phyloP scores from a whole-genome alignment of 2,888 invertebrate species.

The Philopedon plagiatum region DNA sequence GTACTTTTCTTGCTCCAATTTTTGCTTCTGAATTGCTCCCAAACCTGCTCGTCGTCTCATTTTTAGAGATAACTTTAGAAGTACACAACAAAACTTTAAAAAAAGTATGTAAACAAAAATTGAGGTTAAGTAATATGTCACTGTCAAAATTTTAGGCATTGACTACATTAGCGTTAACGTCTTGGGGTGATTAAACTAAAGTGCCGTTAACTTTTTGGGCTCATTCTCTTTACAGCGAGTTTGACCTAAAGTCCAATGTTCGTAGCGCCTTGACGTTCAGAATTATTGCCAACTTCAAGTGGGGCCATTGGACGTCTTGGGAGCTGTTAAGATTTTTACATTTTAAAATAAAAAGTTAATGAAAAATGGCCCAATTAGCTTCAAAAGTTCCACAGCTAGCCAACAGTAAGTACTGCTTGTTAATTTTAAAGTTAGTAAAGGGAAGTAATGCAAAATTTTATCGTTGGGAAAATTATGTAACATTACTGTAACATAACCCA shows the following conservation, averaged over 20 bases:
- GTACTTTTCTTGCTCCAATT: slow-evolving; percentile 89
- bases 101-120: not conserved
- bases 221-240: too few species aligned
- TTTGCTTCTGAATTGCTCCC: slow-evolving; percentile 92
- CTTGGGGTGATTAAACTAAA: not conserved
- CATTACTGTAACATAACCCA: slow-evolving; percentile 44
- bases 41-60: slow-evolving; percentile 89
- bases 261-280: not conserved
- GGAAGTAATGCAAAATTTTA: not conserved
- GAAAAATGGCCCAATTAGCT: slow-evolving; percentile 58
- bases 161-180: not conserved
- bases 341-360: not conserved
- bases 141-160: not conserved
- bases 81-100: not conserved
- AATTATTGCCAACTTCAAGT: not conserved
- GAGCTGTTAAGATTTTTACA: not conserved
- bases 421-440: too few species aligned
- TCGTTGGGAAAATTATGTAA: slow-evolving; percentile 54
- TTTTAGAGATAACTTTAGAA: too few species aligned
- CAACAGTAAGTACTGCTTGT: slow-evolving; percentile 55
- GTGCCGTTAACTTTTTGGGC: too few species aligned
- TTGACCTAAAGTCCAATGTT: not conserved
- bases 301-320: not conserved
- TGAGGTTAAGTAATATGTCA: not conserved
- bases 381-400: slow-evolving; percentile 56